phyloP scores from a whole-genome alignment of 2,797 vertebrate species.

The Otus scops region DNA sequence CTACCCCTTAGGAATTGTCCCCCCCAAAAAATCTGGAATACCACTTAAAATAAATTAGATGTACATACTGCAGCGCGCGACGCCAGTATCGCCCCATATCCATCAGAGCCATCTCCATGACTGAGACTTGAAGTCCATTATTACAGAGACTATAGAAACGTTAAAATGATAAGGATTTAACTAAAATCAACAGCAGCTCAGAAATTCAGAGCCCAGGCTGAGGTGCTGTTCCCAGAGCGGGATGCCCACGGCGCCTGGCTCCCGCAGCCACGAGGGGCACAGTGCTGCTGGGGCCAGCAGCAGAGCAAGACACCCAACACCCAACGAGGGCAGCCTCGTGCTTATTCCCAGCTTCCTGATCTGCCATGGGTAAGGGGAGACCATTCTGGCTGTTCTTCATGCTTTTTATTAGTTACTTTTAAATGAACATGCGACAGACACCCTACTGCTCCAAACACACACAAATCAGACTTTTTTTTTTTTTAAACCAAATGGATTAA shows the following conservation, averaged over 20 bases:
- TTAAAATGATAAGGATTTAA: conserved; percentile 37
- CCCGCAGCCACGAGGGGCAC: neutral
- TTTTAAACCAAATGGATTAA: neutral
- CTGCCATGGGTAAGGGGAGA: neutral
- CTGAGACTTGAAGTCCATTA: conserved; percentile 36
- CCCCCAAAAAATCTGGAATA: conserved; percentile 53
- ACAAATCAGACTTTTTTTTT: neutral
- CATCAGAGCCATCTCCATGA: conserved; percentile 18
- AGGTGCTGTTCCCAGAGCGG: neutral
- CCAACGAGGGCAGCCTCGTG: neutral
- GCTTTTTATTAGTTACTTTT: neutral
- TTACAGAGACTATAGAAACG: conserved; percentile 24
- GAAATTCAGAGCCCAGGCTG: neutral
- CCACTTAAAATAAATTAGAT: conserved; percentile 60
- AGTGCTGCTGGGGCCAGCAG: neutral
- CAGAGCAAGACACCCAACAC: neutral
- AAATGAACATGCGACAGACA: neutral
- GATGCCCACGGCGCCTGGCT: accelerated
- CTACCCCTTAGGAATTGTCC: conserved; percentile 46
- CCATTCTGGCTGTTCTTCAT: neutral
- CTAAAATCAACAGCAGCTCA: neutral
- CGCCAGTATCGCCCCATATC: conserved; percentile 36
- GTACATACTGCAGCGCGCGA: neutral
- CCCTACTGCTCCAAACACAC: neutral
- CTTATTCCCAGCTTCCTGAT: neutral